Evolutionary conservation across 2,797 vertebrate species (phyloP).

Genomic region (Merluccius polli): DNA sequence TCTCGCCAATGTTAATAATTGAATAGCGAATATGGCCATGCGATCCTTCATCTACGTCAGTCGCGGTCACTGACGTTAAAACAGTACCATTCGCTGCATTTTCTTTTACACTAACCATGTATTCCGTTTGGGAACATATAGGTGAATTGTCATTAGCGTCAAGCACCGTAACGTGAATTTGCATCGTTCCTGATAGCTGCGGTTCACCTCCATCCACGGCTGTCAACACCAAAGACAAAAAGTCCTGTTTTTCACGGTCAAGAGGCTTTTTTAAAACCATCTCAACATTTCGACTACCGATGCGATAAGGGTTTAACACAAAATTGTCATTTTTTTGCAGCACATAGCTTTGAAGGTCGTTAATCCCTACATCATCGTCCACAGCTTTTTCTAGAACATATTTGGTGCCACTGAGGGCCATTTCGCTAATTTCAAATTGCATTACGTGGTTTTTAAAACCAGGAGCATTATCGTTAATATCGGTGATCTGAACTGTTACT

Average conservation of each 20-base stretch:
- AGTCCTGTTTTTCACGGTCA: too few species aligned
- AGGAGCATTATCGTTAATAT: constrained; percentile 61
- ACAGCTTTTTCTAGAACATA: too few species aligned
- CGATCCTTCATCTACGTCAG: constrained; percentile 24
- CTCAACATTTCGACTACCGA: too few species aligned
- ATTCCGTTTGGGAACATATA: constrained; percentile 53
- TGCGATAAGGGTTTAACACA: too few species aligned
- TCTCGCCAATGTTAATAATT: too few species aligned
- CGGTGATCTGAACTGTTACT: constrained; percentile 34
- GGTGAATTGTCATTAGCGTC: constrained; percentile 70
- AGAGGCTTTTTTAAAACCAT: too few species aligned
- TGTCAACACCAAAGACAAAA: too few species aligned
- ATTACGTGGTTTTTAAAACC: constrained; percentile 47
- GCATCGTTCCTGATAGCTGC: constrained; percentile 62
- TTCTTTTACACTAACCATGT: constrained; percentile 35
- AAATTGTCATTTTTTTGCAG: too few species aligned
- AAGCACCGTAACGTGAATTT: constrained; percentile 62
- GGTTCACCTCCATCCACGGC: constrained; percentile 71
- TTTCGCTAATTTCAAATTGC: constrained; percentile 62
- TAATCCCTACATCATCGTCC: constrained; percentile 54
- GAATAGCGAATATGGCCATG: too few species aligned
- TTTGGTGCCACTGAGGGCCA: constrained; percentile 48
- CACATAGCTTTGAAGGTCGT: constrained; percentile 42
- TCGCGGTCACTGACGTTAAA: constrained; percentile 21
- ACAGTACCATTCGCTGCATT: constrained; percentile 15